These are phyloP conservation scores for Zygothrica quintamaculata DNA, from an alignment of 2,888 invertebrate species.

Conservation along the genomic window DNA sequence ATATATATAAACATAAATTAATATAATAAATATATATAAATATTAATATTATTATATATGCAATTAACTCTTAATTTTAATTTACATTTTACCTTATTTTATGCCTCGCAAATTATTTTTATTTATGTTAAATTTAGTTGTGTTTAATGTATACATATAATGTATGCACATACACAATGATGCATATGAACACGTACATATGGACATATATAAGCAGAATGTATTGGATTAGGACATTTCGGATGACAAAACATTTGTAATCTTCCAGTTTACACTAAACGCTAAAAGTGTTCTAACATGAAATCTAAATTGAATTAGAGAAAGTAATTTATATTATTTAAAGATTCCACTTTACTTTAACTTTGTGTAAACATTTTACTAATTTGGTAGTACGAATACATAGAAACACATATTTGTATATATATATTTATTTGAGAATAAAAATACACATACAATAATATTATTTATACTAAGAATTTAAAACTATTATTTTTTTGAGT, in stretches of 20 bases:
- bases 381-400: too few species aligned
- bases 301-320: too few species aligned
- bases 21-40: too few species aligned
- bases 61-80: too few species aligned
- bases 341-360: too few species aligned
- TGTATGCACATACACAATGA: neutral
- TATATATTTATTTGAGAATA: too few species aligned
- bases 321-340: too few species aligned
- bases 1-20: too few species aligned
- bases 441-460: slow-evolving; percentile 3
- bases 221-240: neutral
- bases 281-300: slow-evolving; percentile 38
- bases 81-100: slow-evolving; percentile 7
- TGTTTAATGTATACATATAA: slow-evolving; percentile 3
- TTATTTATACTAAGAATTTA: too few species aligned
- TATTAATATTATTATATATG: too few species aligned
- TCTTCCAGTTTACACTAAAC: slow-evolving; percentile 22
- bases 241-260: neutral
- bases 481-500: slow-evolving; percentile 22
- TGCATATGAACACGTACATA: neutral
- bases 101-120: slow-evolving; percentile 64
- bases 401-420: too few species aligned
- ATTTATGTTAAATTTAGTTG: slow-evolving; percentile 24
- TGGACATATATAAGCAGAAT: neutral
- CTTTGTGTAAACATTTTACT: too few species aligned